phyloP scores from a whole-genome alignment of 2,113 vertebrate species.

The Rhabdornis inornatus region DNA sequence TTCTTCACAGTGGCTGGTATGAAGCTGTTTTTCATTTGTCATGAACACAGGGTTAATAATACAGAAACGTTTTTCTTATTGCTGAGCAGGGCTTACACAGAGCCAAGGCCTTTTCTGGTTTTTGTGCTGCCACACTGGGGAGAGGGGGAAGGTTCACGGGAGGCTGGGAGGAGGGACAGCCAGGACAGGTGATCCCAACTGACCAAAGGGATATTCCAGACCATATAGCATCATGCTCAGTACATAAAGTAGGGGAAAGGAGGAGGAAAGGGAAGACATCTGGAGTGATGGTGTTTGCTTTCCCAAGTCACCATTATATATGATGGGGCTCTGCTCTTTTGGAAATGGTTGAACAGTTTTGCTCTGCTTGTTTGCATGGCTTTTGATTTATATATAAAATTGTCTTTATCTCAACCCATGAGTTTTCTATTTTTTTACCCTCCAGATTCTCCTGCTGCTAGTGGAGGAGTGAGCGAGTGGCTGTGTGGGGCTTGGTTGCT shows the following conservation, averaged over 20 bases:
- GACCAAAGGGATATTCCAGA: not conserved
- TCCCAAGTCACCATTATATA: not conserved
- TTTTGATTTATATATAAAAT: not conserved
- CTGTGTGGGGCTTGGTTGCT: not conserved
- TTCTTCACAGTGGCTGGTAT: not conserved
- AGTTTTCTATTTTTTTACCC: not conserved
- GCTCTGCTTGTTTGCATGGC: not conserved
- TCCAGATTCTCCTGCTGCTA: not conserved
- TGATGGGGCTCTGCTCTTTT: not conserved
- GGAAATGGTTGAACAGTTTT: not conserved
- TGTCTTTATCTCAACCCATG: not conserved
- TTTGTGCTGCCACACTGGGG: not conserved
- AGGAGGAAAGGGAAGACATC: not conserved
- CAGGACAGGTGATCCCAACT: not conserved
- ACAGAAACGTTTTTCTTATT: not conserved
- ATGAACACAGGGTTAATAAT: not conserved
- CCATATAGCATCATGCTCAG: fast-evolving
- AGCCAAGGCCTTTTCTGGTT: not conserved
- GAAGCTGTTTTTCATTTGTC: not conserved
- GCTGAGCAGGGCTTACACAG: not conserved
- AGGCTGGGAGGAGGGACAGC: not conserved
- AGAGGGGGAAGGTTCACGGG: not conserved
- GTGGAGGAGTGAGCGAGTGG: not conserved
- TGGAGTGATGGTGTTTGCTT: not conserved
- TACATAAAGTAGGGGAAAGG: not conserved